Percentiles rank a stretch among this genome's conserved stretches.
Conservation (phyloP, 1,140 invertebrate species). For the Drosophila eugracilis region DNA sequence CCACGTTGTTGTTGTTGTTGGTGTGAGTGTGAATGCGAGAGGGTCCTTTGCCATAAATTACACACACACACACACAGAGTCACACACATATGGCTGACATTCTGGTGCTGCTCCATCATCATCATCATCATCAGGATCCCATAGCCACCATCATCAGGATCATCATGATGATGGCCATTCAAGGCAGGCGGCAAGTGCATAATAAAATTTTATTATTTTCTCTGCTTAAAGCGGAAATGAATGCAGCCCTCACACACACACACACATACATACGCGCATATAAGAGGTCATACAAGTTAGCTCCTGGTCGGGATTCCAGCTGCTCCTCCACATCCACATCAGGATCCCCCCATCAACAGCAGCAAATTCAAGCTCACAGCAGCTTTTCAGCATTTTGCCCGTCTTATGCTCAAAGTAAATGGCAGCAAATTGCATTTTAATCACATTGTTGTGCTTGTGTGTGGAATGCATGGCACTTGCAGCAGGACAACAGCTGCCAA, state of each 20-base stretch:
- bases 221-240: conserved; percentile 65
- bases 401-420: conserved; percentile 61
- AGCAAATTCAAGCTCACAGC: conserved; percentile 11
- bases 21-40: conserved; percentile 1
- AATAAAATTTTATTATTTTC: conserved; percentile 77
- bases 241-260: conserved; percentile 47
- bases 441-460: conserved; percentile 70
- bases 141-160: conserved; percentile 20
- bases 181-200: conserved; percentile 66
- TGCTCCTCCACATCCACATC: background rate
- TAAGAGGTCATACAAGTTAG: conserved; percentile 19
- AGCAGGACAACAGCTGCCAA: conserved; percentile 17
- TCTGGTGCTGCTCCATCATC: conserved; percentile 5
- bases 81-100: too few species aligned
- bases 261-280: background rate
- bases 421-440: conserved; percentile 80
- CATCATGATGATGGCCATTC: conserved; percentile 33
- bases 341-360: conserved; percentile 16
- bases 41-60: conserved; percentile 55
- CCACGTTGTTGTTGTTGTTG: too few species aligned
- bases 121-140: conserved; percentile 8
- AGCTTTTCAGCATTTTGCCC: conserved; percentile 51
- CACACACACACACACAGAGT: conserved; percentile 26
- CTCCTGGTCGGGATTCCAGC: conserved; percentile 23
- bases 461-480: conserved; percentile 35